Evolutionary conservation across 1,140 invertebrate species (phyloP).

Genomic region (Aplysia californica): DNA sequence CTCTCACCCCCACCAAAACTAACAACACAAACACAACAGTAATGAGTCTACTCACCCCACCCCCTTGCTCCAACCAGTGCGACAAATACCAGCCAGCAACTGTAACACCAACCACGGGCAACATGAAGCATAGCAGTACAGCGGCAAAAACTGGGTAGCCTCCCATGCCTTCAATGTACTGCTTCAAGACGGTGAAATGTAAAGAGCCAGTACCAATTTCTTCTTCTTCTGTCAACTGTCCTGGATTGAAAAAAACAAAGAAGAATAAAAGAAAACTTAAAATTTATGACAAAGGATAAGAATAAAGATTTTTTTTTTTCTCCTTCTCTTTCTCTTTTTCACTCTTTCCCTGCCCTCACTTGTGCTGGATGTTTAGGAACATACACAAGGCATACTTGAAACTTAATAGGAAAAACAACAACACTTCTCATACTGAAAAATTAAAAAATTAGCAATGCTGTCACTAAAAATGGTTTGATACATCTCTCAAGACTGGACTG

Average conservation of each 20-base stretch:
- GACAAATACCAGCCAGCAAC: constrained; percentile 79
- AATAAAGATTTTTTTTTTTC: not conserved
- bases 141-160: constrained; percentile 71
- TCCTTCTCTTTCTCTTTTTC: not conserved
- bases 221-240: constrained; percentile 66
- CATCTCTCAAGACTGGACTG: too few relatives aligned
- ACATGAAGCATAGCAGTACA: constrained; percentile 72
- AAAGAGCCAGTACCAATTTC: constrained; percentile 69
- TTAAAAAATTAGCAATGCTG: too few relatives aligned
- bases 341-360: not conserved
- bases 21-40: not conserved
- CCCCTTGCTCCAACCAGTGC: constrained; percentile 74
- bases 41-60: constrained; percentile 56
- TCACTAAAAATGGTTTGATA: too few relatives aligned
- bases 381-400: too few relatives aligned
- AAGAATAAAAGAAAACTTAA: not conserved
- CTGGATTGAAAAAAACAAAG: not conserved
- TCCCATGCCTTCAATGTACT: constrained; percentile 74
- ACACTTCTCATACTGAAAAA: too few relatives aligned
- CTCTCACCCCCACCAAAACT: too few relatives aligned
- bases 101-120: constrained; percentile 72
- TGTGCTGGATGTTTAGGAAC: too few relatives aligned
- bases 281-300: not conserved
- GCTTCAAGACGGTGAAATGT: constrained; percentile 66
- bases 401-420: too few relatives aligned